Evolutionary conservation across 2,113 vertebrate genomes (phyloP), one percentile per base, ranked within the genome.

Genomic region (Erinaceus europaeus): DNA sequence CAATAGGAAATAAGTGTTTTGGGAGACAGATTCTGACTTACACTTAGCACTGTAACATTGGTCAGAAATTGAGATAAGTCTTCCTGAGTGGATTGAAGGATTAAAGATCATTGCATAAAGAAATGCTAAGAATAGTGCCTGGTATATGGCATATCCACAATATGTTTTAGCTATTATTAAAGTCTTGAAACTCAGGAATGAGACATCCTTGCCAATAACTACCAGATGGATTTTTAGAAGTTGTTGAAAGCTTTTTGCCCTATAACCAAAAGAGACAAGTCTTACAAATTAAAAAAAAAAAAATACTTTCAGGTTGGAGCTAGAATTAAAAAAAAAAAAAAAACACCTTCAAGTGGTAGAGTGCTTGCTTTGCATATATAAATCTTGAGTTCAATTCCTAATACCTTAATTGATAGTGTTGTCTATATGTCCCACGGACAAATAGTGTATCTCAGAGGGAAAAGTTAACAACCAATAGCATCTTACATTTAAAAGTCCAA

Each of bases 161-260:
- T 67, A 72, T 84, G 2, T 68, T 88, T 76, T 53, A 82, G 38
- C 40, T 7, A 36, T 14, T 62, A 32, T 59, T 50, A 74, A 68
- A 68, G 4, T 9, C 52, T 61, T 80, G 42, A 17, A 81, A 61
- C 65, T 82, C 62, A 53, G 50, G 75, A 86, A 38, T 75, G 23
- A 80, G 13, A 3, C 6, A 21, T 1, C 29, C 76, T 67, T 67
- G 50, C 36, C 53, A 53, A 46, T 59, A 81, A 75, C 62, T 87
- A 62, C n/a, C n/a, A 62, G 46, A 55, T 40, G 48, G 77, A 75
- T 14, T 82, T 91, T 69, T 15, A 64, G 38, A 82, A 87, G 61
- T 71, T 55, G 6, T 12, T 21, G 53, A 53, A 87, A 48, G n/a
- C 44, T 40, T 34, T 76, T 62, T 71, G 44, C 11, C 15, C 48